Percentiles rank a stretch among this genome's conserved stretches.
Evolutionary conservation across 2,113 vertebrate species (phyloP).

Genomic region (Platichthys flesus): DNA sequence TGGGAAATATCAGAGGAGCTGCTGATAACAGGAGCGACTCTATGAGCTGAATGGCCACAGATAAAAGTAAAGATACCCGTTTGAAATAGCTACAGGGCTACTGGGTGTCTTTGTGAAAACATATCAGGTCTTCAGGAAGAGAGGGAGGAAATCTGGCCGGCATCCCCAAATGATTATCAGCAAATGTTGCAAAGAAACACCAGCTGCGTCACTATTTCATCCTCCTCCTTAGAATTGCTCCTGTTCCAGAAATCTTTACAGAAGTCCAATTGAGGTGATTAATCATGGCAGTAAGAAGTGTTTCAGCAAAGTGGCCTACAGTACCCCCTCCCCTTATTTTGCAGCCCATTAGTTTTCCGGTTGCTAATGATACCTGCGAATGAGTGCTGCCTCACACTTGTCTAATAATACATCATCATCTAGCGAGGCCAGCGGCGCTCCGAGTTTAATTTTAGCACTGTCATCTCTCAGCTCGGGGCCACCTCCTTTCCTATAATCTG

Average conservation of each 20-base stretch:
- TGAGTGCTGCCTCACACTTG: slow-evolving; percentile 54
- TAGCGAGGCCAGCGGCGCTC: slow-evolving; percentile 55
- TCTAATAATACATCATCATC: slow-evolving; percentile 78
- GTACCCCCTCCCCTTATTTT: background rate
- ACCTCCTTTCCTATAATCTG: slow-evolving; percentile 65
- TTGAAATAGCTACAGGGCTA: background rate
- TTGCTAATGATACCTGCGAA: slow-evolving; percentile 51
- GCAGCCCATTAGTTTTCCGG: slow-evolving; percentile 12
- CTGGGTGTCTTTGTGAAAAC: background rate
- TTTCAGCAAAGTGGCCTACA: background rate
- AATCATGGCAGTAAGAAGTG: background rate
- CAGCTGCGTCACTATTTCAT: background rate
- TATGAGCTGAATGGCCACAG: slow-evolving; percentile 10
- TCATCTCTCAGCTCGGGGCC: slow-evolving; percentile 71
- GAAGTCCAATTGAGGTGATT: background rate
- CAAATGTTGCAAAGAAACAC: background rate
- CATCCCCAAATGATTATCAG: background rate
- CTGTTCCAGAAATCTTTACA: background rate
- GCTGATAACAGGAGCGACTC: slow-evolving; percentile 25
- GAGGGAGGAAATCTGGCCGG: background rate
- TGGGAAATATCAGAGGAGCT: slow-evolving; percentile 48
- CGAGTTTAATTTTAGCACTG: slow-evolving; percentile 77
- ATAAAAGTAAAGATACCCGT: slow-evolving; percentile 5
- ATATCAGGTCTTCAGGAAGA: slow-evolving; percentile 6
- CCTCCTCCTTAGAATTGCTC: background rate